Base-by-base conservation (phyloP, 1,140 invertebrate genomes). In the Cryptotermes secundus region DNA sequence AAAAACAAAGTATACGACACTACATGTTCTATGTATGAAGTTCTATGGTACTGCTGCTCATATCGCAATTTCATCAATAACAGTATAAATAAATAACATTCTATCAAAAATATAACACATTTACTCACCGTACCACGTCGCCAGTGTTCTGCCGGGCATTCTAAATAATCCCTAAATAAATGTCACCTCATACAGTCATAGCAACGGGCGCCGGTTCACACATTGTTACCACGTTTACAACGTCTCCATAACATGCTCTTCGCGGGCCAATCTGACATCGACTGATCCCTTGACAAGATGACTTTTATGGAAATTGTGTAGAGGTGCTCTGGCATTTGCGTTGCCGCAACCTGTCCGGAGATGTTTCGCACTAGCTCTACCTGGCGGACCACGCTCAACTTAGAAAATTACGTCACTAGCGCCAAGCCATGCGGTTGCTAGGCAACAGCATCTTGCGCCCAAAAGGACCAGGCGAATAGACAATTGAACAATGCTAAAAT, bases 81-180 rank as follows among this genome's bases (percentile, higher is more conserved):
- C 45, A 0, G 26, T 4, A 72, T 31, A 72, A n/a, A 72, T 26
- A 72, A 4, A 31, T 72, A n/a, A n/a, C 0, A 31, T n/a, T 72
- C n/a, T 81, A 38, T 3, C 22, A 38, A 81, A 81, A 81, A 31
- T 31, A 81, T 10, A 26, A 81, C 24, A 35, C 12, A 45, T 38
- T 38, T 81, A 81, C 80, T 36, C 42, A 81, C 80, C 80, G 80
- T 81, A 81, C 80, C 80, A 81, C 80, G 80, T 81, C 80, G 80
- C 80, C 80, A 81, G 80, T 81, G 80, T 81, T 81, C 80, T 81
- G 80, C 80, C 80, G 80, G 80, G 80, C 80, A 81, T 81, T 45
- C 80, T 85, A 79, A 34, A 38, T 83, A 49, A 45, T 85, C 84
- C 59, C 59, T 31, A 36, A 22, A 82, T 36, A 83, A 49, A 81